Evolutionary conservation across 2,113 vertebrate genomes (phyloP), one percentile per base, ranked within the genome.

Genomic region (Cyphomyrus plagiostoma): DNA sequence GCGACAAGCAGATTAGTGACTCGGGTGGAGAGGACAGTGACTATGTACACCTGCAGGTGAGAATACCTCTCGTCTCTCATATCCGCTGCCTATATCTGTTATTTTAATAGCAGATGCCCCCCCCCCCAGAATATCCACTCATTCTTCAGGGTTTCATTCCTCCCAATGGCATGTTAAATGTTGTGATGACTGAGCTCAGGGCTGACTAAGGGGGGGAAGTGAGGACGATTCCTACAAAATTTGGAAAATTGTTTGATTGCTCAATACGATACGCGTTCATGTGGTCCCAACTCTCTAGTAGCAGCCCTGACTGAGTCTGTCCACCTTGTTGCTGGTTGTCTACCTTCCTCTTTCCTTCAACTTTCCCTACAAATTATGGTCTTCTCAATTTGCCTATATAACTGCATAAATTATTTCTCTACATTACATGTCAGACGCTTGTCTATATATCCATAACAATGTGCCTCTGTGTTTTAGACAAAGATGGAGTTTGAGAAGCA

Each of bases 11-110:
- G 91, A 91, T 8, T 88, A 91, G 6, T 4, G 93, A 93, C 26
- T 90, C 77, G 0, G 45, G 77, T 21, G 85, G 92, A 0, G 94
- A 96, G 10, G 94, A 96, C 26, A 95, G 93, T 42, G 96, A 97
- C 58, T 97, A 98, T 52, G 96, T 97, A 10, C 96, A 97, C 92
- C 74, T 96, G 49, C 94, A 96, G 97, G 96, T 97, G 7, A 92
- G 93, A 70, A 8, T 5, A 35, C 13, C 74, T 13, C 11, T 52
- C 17, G 5, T 45, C 23, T 77, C 42, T 21, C 45, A 13, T n/a
- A 26, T 45, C 26, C 13, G 46, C 70, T 11, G 23, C 11, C 30
- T 46, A 39, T 39, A 17, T 11, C 26, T 35, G 1, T 62, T 62
- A 62, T 62, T n/a, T 62, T 62, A 62, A 62, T 62, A 62, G n/a